phyloP scores from a whole-genome alignment of 2,113 vertebrate species.

The Cettia cetti region DNA sequence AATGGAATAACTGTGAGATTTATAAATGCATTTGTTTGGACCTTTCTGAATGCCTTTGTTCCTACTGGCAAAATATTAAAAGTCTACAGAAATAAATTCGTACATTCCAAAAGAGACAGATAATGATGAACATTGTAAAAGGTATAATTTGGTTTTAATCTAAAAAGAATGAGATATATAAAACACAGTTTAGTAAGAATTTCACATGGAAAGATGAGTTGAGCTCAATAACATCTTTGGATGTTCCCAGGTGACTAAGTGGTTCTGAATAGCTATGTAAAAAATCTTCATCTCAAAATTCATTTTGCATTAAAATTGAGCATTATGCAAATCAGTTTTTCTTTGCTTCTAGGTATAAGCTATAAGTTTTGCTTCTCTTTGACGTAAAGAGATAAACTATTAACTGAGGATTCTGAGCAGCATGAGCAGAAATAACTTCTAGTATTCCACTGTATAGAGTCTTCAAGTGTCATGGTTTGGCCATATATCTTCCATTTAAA shows the following conservation, averaged over 20 bases:
- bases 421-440: background rate
- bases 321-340: background rate
- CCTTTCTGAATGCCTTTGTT: background rate
- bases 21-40: background rate
- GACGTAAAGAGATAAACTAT: background rate
- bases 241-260: background rate
- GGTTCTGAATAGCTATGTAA: background rate
- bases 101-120: background rate
- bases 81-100: background rate
- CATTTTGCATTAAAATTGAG: background rate
- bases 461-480: fast-evolving
- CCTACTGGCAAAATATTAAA: background rate
- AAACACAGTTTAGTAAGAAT: background rate
- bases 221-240: background rate
- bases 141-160: background rate
- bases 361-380: background rate
- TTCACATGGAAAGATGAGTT: background rate
- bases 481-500: background rate
- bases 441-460: background rate
- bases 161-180: background rate
- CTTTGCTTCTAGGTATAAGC: background rate
- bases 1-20: background rate
- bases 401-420: background rate
- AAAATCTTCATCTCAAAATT: background rate
- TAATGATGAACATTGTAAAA: background rate